Evolutionary conservation across 2,797 vertebrate species (phyloP).

Genomic region (Oceanodroma leucorhoa): DNA sequence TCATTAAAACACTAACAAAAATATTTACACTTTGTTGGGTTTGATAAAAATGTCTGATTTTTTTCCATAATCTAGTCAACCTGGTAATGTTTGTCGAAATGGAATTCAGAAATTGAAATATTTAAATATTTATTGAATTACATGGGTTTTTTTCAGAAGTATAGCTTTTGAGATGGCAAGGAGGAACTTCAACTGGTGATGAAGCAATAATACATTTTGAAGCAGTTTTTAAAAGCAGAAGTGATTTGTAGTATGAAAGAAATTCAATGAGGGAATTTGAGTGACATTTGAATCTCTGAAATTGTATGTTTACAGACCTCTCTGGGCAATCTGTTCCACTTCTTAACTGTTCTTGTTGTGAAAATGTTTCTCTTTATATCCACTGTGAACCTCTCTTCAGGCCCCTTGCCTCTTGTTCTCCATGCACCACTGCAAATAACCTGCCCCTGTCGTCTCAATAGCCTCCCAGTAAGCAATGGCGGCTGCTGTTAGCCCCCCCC

Average conservation of each 20-base stretch:
- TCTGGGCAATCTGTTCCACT: neutral
- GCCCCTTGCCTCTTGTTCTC: neutral
- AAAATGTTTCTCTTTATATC: neutral
- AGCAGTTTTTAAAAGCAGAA: neutral
- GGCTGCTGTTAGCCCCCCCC: neutral
- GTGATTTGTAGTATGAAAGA: neutral
- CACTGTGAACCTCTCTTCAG: neutral
- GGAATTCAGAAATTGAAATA: neutral
- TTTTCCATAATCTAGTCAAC: neutral
- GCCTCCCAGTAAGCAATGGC: neutral
- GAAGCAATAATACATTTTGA: neutral
- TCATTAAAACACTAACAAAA: neutral
- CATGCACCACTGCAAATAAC: neutral
- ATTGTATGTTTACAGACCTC: neutral
- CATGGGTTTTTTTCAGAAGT: neutral
- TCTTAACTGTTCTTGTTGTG: neutral
- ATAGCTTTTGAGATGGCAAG: neutral
- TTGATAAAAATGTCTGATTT: neutral
- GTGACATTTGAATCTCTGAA: neutral
- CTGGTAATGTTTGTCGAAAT: neutral
- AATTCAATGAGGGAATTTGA: neutral
- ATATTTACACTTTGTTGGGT: neutral
- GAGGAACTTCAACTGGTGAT: neutral
- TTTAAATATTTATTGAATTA: neutral
- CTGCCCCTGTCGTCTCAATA: neutral